phyloP scores from a whole-genome alignment of 2,797 vertebrate genomes.

The Salmo trutta region DNA sequence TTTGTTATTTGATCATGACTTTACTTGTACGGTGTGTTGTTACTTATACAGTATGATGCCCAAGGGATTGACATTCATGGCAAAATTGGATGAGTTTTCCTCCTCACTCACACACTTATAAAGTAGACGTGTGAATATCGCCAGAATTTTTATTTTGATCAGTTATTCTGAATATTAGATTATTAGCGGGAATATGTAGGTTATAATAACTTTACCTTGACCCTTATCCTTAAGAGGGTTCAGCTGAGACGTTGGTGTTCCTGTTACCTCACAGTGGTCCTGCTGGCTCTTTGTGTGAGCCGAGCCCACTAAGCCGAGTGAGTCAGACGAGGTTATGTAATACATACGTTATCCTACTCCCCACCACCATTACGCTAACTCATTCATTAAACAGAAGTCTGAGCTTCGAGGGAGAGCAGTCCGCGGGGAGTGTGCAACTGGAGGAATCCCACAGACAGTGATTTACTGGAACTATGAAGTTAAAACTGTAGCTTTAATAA shows the following conservation, averaged over 20 bases:
- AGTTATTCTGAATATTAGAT: neutral
- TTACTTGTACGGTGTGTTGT: neutral
- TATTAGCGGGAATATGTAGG: neutral
- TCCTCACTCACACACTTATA: too few species aligned
- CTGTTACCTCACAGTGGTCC: neutral
- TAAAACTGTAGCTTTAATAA: slow-evolving; percentile 5
- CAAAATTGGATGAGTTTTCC: too few species aligned
- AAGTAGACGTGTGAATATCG: too few species aligned
- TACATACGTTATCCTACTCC: neutral
- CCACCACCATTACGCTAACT: neutral
- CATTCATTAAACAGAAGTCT: slow-evolving; percentile 16
- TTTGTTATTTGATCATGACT: too few species aligned
- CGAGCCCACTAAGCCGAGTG: neutral
- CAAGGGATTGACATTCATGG: too few species aligned
- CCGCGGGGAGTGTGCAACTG: neutral
- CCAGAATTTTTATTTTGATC: too few species aligned
- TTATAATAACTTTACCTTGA: neutral
- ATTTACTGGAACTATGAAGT: neutral
- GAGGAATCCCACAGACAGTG: neutral
- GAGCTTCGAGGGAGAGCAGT: neutral
- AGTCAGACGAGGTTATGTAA: neutral
- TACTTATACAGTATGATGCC: too few species aligned
- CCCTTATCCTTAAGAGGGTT: neutral
- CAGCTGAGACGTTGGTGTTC: neutral
- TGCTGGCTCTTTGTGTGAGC: neutral